Conservation (phyloP, 2,797 vertebrate genomes). For the Vespertilio murinus region DNA sequence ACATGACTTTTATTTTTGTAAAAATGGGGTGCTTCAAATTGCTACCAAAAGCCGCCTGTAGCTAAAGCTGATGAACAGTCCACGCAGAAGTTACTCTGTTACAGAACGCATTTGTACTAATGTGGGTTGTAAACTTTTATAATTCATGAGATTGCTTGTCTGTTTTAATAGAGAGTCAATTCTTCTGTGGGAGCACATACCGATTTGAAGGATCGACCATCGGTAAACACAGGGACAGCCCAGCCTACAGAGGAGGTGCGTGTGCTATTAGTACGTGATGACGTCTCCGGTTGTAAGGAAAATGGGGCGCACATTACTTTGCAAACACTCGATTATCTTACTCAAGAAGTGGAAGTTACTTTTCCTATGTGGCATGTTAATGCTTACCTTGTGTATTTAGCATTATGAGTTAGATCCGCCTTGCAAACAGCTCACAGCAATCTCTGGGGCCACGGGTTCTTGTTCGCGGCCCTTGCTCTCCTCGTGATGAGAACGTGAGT, state of each 20-base stretch:
- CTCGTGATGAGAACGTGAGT: neutral
- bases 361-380: constrained; percentile 18
- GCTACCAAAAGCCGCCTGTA: neutral
- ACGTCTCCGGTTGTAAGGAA: neutral
- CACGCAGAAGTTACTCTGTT: constrained; percentile 15
- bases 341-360: neutral
- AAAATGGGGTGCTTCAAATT: constrained; percentile 35
- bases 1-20: constrained; percentile 34
- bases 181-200: constrained; percentile 76
- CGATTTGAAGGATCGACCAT: constrained; percentile 46
- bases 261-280: neutral
- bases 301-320: neutral
- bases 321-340: neutral
- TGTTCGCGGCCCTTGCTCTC: neutral
- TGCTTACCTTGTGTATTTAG: constrained; percentile 12
- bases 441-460: neutral
- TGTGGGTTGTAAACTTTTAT: neutral
- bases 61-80: neutral
- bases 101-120: constrained; percentile 25
- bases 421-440: neutral
- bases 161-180: constrained; percentile 80
- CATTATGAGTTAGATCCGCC: neutral
- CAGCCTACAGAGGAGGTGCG: constrained; percentile 82
- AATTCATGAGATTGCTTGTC: constrained; percentile 41
- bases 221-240: constrained; percentile 66